These are phyloP conservation scores for Epinephelus cyanopodus DNA, from an alignment of 2,113 vertebrate species.

Conservation along the genomic window DNA sequence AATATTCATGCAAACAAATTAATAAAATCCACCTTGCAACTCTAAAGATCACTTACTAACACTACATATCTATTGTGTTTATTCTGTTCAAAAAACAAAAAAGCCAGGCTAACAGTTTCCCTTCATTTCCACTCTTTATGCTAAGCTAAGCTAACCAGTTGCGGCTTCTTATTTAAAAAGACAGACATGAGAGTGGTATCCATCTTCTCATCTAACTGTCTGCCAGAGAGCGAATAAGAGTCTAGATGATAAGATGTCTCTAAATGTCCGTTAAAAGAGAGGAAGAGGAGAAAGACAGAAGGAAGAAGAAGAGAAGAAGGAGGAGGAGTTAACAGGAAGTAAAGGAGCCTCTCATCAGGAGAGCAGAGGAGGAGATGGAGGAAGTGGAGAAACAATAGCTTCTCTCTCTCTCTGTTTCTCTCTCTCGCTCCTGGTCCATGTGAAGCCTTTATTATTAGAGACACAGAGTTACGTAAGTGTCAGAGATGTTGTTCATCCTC, in stretches of 20 bases:
- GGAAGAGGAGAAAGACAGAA: neutral
- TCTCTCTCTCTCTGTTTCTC: slow-evolving; percentile 27
- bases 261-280: neutral
- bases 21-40: too few relatives aligned
- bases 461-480: slow-evolving; percentile 29
- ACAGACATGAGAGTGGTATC: too few relatives aligned
- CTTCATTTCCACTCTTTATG: too few relatives aligned
- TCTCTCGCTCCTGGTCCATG: slow-evolving; percentile 22
- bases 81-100: too few relatives aligned
- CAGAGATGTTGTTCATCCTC: slow-evolving; percentile 56
- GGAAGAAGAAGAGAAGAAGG: slow-evolving; percentile 21
- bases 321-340: slow-evolving; percentile 76
- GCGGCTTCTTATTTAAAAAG: too few relatives aligned
- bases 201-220: neutral
- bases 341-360: slow-evolving; percentile 84
- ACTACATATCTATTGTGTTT: too few relatives aligned
- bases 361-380: slow-evolving; percentile 86
- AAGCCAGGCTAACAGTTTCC: too few relatives aligned
- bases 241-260: too few relatives aligned
- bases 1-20: too few relatives aligned
- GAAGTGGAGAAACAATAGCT: slow-evolving; percentile 85
- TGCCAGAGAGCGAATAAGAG: neutral
- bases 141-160: too few relatives aligned
- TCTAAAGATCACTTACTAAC: too few relatives aligned
- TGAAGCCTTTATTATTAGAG: slow-evolving; percentile 48